Conservation (phyloP, 2,797 vertebrate species). For the Falco biarmicus region DNA sequence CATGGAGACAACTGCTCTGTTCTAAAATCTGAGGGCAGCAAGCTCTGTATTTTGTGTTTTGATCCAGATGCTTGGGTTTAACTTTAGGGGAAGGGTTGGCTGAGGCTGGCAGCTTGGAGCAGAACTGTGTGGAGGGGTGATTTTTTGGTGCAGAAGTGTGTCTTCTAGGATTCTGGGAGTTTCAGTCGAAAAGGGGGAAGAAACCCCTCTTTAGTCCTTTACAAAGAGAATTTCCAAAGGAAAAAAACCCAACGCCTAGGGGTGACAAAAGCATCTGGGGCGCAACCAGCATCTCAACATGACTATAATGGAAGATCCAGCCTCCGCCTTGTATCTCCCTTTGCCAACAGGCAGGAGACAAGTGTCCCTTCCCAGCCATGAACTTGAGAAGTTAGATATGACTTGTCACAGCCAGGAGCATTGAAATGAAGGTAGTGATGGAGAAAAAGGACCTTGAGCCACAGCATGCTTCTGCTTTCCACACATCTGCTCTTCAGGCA, state of each 20-base stretch:
- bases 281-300: background rate
- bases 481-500: slow-evolving; percentile 52
- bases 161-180: background rate
- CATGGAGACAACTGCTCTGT: slow-evolving; percentile 57
- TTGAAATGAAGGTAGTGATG: slow-evolving; percentile 1
- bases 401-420: slow-evolving; percentile 15
- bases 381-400: background rate
- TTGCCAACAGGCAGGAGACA: background rate
- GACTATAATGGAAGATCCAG: background rate
- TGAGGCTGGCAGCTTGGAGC: background rate
- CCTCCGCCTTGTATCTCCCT: background rate
- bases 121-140: background rate
- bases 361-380: background rate
- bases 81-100: slow-evolving; percentile 1
- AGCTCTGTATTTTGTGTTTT: slow-evolving; percentile 3
- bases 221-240: background rate
- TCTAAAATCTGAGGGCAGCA: slow-evolving; percentile 46
- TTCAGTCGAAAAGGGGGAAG: background rate
- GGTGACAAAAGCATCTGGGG: background rate
- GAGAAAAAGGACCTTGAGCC: slow-evolving; percentile 23
- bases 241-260: background rate
- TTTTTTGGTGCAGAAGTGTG: background rate
- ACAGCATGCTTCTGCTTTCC: background rate
- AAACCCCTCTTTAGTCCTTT: background rate
- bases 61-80: slow-evolving; percentile 33